Evolutionary conservation across 2,888 invertebrate genomes (phyloP), one percentile per base, ranked within the genome.

Genomic region (Asteroscopus sphinx): DNA sequence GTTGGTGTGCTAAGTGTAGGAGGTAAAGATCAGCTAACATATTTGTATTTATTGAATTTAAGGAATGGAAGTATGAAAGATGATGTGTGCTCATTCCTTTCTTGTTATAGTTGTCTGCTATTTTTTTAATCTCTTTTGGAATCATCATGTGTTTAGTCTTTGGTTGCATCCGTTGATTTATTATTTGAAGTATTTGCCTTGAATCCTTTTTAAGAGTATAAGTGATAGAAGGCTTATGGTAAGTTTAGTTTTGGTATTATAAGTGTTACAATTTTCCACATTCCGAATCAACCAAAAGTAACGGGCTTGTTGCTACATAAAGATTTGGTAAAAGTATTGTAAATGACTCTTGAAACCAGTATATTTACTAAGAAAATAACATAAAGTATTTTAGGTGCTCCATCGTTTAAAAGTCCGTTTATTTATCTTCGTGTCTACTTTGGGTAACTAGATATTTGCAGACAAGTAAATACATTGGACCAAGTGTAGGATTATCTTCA

Each of bases 21-120:
- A 32, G 25, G 36, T 1, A 36, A 12, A 28, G 33, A 42, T 28
- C 36, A 46, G 36, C 69, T 52, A 68, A 68, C 6, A 4, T 32
- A 67, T 48, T 5, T 9, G 13, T 8, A 16, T 60, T 9, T 2
- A 13, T 11, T 30, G 44, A 33, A 40, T 52, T 21, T 11, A 2
- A 30, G 12, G 28, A 37, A 46, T 52, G 33, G 11, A 13, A 7
- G 37, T 46, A 13, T 9, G 40, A 68, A 63, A 61, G 51, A 39
- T 61, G 44, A 68, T 45, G 39, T 16, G 17, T 3, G 13, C 3
- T 9, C 21, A 60, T 49, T 32, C 26, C 26, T 21, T 1, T 17
- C n/a, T 16, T 39, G 3, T 0, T 48, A 7, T 4, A 9, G 15
- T 13, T 30, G n/a, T 25, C 15, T 41, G 12, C 15, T 42, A 15